Percentiles rank a stretch among this genome's conserved stretches.
Conservation (phyloP, 2,797 vertebrate genomes). For the Sphenodon punctatus region DNA sequence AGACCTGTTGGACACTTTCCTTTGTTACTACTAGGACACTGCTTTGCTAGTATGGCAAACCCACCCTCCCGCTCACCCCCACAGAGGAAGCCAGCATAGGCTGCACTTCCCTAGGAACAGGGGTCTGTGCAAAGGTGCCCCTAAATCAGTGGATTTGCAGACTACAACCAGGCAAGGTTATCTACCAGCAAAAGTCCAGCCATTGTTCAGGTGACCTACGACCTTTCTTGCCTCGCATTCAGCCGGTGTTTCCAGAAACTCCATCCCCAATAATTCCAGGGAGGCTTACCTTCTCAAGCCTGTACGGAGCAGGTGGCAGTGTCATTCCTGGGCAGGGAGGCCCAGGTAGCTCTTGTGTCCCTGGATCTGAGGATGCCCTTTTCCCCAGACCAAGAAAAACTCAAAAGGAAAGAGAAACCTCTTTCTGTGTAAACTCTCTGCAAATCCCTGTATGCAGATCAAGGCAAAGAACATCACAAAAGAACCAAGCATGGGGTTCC, state of each 20-base stretch:
- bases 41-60: too few relatives aligned
- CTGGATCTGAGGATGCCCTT: neutral
- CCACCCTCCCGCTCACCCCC: too few relatives aligned
- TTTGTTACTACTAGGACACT: neutral
- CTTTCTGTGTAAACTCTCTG: neutral
- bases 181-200: neutral
- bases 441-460: neutral
- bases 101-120: too few relatives aligned
- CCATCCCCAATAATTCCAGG: neutral
- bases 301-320: neutral
- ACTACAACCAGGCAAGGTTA: too few relatives aligned
- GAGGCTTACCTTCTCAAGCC: neutral
- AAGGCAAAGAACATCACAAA: neutral
- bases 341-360: neutral
- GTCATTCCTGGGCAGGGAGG: too few relatives aligned
- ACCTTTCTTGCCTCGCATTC: neutral
- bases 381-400: neutral
- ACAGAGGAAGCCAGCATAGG: too few relatives aligned
- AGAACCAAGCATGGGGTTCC: too few relatives aligned
- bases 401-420: neutral
- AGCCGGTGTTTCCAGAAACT: neutral
- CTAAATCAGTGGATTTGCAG: too few relatives aligned
- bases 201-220: neutral
- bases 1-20: conserved; percentile 11
- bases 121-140: too few relatives aligned